phyloP scores from a whole-genome alignment of 2,113 vertebrate species.

The Jaculus jaculus region DNA sequence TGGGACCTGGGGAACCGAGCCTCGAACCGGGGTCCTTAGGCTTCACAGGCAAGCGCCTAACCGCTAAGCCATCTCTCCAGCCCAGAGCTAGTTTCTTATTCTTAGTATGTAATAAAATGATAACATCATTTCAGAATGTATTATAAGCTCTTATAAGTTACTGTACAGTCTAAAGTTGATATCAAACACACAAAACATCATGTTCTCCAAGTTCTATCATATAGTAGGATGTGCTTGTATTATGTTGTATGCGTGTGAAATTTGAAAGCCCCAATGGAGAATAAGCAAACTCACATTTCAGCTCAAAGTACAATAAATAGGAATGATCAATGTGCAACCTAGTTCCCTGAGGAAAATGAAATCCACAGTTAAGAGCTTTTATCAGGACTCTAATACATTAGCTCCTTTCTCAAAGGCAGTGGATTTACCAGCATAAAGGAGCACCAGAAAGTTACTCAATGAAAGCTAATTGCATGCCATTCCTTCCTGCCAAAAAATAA shows the following conservation, averaged over 20 bases:
- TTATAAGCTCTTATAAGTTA: neutral
- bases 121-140: neutral
- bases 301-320: conserved; percentile 36
- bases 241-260: neutral
- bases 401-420: conserved; percentile 50
- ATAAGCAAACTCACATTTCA: conserved; percentile 46
- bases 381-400: conserved; percentile 42
- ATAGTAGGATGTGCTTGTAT: neutral
- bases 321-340: conserved; percentile 40
- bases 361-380: conserved; percentile 67
- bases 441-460: conserved; percentile 57
- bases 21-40: no score
- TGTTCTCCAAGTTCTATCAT: neutral
- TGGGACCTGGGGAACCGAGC: no score
- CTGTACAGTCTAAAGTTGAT: neutral
- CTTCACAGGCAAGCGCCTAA: no score
- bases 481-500: conserved; percentile 66
- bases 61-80: no score
- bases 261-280: conserved; percentile 8
- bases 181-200: neutral
- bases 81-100: neutral
- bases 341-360: conserved; percentile 56
- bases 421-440: conserved; percentile 64
- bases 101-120: neutral
- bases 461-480: conserved; percentile 49